These are phyloP conservation scores for Zelostemma sp. DNA, from an alignment of 1,140 invertebrate species.

Conservation along the genomic window DNA sequence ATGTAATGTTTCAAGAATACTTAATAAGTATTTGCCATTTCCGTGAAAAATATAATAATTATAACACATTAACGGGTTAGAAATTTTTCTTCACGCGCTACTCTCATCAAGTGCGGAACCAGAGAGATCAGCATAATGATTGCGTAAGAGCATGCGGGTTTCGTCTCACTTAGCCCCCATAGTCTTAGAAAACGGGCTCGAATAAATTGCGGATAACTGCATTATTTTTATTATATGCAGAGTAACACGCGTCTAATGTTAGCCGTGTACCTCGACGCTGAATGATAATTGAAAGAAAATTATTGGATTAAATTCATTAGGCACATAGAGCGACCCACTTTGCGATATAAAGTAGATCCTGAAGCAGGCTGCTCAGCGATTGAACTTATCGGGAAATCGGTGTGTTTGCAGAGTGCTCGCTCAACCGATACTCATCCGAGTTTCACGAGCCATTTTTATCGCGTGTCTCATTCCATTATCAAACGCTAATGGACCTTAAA, in stretches of 20 bases:
- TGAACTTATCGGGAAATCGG: conserved; percentile 48
- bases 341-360: conserved; percentile 33
- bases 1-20: conserved; percentile 18
- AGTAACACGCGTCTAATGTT: conserved; percentile 34
- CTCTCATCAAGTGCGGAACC: conserved; percentile 15
- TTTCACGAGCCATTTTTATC: conserved; percentile 44
- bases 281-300: conserved; percentile 47
- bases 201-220: conserved; percentile 37
- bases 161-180: conserved; percentile 7
- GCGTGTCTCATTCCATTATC: conserved; percentile 29
- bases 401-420: conserved; percentile 27
- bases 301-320: conserved; percentile 46
- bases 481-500: conserved; percentile 25
- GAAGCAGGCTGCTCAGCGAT: conserved; percentile 43
- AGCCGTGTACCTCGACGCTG: conserved; percentile 16
- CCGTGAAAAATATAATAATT: conserved; percentile 40
- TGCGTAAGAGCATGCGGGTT: conserved; percentile 34
- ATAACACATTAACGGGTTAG: conserved; percentile 32
- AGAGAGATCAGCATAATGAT: conserved; percentile 37
- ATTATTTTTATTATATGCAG: conserved; percentile 38
- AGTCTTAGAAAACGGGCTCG: conserved; percentile 14
- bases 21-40: conserved; percentile 41
- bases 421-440: conserved; percentile 21
- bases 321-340: conserved; percentile 39
- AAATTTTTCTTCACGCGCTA: conserved; percentile 18